Percentiles rank a stretch among this genome's conserved stretches.
These are phyloP conservation scores for Erebia aethiops DNA, from an alignment of 2,888 invertebrate genomes.

Conservation along the genomic window DNA sequence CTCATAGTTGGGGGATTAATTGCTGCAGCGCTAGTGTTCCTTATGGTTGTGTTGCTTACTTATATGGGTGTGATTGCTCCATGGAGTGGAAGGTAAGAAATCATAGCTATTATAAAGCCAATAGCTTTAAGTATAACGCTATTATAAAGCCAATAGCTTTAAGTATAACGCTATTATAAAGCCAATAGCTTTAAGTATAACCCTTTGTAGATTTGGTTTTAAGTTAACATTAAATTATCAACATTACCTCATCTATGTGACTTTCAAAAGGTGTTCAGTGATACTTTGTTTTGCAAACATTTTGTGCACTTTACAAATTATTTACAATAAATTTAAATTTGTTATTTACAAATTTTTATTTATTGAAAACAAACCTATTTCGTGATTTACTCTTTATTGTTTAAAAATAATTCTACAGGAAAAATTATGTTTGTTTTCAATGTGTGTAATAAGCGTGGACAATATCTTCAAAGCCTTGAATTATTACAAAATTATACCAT, in stretches of 20 bases:
- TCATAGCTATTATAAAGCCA: neutral
- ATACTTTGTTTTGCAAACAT: too few species aligned
- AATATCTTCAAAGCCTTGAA: constrained; percentile 3
- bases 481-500: constrained; percentile 13
- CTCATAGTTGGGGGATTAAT: constrained; percentile 90
- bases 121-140: neutral
- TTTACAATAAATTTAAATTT: too few species aligned
- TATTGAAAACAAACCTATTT: too few species aligned
- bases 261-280: too few species aligned
- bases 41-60: constrained; percentile 94
- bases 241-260: too few species aligned
- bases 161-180: neutral
- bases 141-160: neutral
- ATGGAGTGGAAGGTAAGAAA: constrained; percentile 90
- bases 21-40: constrained; percentile 91
- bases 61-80: constrained; percentile 98
- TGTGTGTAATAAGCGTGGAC: neutral
- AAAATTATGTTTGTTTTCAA: neutral
- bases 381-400: too few species aligned
- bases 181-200: neutral
- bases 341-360: too few species aligned
- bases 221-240: too few species aligned
- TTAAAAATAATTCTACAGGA: neutral
- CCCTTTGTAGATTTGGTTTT: too few species aligned
- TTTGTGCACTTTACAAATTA: neutral